These are phyloP conservation scores for Drosophila pallidifrons DNA, from an alignment of 1,140 invertebrate genomes.

Conservation along the genomic window DNA sequence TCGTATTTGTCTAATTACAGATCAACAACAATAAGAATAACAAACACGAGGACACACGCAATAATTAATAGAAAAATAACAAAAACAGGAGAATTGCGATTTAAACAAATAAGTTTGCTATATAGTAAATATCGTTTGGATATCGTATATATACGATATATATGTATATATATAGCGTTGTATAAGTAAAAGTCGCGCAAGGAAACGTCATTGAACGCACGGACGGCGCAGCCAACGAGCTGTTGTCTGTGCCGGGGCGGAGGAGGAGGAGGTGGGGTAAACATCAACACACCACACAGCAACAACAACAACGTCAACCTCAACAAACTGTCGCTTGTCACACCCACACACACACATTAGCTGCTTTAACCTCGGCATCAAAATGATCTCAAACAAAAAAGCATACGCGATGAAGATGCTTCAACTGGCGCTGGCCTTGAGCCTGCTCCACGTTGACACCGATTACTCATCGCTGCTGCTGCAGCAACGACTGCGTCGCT, in stretches of 20 bases:
- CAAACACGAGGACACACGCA: constrained; percentile 38
- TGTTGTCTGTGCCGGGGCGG: constrained; percentile 69
- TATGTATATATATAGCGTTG: constrained; percentile 17
- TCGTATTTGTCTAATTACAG: constrained; percentile 30
- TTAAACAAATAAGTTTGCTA: constrained; percentile 48
- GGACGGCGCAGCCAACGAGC: constrained; percentile 65
- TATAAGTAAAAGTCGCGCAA: constrained; percentile 41
- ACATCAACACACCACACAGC: constrained; percentile 21
- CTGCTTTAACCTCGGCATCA: constrained; percentile 48
- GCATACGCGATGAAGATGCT: constrained; percentile 90
- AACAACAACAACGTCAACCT: constrained; percentile 35
- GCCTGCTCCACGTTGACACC: constrained; percentile 90
- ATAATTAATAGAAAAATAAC: constrained; percentile 10
- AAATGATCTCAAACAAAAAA: constrained; percentile 90
- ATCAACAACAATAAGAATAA: constrained; percentile 13
- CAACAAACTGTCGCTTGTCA: constrained; percentile 30
- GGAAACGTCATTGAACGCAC: constrained; percentile 79
- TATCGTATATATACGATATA: constrained; percentile 21
- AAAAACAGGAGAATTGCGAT: constrained; percentile 56
- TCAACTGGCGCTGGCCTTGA: constrained; percentile 90
- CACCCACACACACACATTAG: constrained; percentile 53
- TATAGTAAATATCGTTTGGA: constrained; percentile 9
- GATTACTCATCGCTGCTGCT: constrained; percentile 88
- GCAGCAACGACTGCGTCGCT: constrained; percentile 74
- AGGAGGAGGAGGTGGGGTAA: constrained; percentile 42